A percentile compares a stretch with the other conserved stretches of the same genome.
Conservation (phyloP, 2,888 invertebrate species). For the Drosophila cognata region DNA sequence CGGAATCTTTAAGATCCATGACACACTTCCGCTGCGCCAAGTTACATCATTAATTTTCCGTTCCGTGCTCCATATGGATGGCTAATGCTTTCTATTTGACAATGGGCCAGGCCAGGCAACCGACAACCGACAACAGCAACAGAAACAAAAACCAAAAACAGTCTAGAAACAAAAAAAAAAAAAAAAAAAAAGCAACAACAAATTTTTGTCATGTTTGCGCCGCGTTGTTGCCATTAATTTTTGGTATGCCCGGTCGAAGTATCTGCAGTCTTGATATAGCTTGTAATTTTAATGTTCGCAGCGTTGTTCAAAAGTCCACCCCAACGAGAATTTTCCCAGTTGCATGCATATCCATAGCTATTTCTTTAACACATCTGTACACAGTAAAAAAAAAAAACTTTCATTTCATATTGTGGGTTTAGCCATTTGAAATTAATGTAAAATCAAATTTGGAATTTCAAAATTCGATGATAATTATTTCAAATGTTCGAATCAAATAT, state of each 20-base stretch:
- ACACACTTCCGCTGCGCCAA: conserved; percentile 73
- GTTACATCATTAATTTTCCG: conserved; percentile 80
- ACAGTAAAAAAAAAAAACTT: not conserved
- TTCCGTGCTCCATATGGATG: conserved; percentile 65
- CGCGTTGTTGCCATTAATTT: conserved; percentile 80
- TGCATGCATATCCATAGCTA: conserved; percentile 6
- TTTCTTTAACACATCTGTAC: conserved; percentile 7
- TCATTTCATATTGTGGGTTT: not conserved
- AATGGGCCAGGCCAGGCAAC: conserved; percentile 53
- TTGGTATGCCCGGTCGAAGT: conserved; percentile 44
- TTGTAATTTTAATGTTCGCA: conserved; percentile 80
- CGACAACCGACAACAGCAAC: conserved; percentile 4
- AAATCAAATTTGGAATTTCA: not conserved
- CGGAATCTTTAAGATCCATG: conserved; percentile 74
- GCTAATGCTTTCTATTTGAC: conserved; percentile 68
- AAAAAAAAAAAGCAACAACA: conserved; percentile 66
- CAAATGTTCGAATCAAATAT: not conserved
- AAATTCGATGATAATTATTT: not conserved
- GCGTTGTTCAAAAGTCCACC: conserved; percentile 55
- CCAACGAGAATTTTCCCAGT: conserved; percentile 1
- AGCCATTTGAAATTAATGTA: not conserved
- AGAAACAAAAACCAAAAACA: conserved; percentile 6
- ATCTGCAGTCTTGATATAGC: conserved; percentile 63
- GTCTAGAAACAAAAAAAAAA: conserved; percentile 33
- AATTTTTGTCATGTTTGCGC: conserved; percentile 80